Conservation (phyloP, 2,888 invertebrate species). For the Synanthedon andrenaeformis region DNA sequence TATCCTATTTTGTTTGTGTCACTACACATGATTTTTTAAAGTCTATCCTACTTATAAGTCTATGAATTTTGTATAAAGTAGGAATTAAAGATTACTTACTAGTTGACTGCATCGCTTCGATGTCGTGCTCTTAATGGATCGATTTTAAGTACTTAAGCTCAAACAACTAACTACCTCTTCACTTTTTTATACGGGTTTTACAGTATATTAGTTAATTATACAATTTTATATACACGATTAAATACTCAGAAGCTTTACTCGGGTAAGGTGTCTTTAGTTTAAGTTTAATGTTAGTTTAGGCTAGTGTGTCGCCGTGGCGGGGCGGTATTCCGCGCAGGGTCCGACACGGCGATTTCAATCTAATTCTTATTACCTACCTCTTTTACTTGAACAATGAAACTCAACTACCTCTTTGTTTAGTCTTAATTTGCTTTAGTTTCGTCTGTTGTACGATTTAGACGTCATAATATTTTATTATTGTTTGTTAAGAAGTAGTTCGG, state of each 20-base stretch:
- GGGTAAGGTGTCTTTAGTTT: slow-evolving; percentile 59
- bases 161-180: slow-evolving; percentile 69
- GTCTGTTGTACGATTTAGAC: slow-evolving; percentile 49
- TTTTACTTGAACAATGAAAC: slow-evolving; percentile 24
- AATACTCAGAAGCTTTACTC: slow-evolving; percentile 71
- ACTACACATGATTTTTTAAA: too few relatives aligned
- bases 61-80: neutral
- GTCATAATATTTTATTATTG: slow-evolving; percentile 61
- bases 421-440: slow-evolving; percentile 52
- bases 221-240: slow-evolving; percentile 66
- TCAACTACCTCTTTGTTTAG: slow-evolving; percentile 69
- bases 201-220: slow-evolving; percentile 68
- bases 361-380: slow-evolving; percentile 35
- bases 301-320: slow-evolving; percentile 43
- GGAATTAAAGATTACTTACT: neutral
- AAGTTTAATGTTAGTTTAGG: slow-evolving; percentile 38
- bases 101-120: slow-evolving; percentile 22
- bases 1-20: too few relatives aligned
- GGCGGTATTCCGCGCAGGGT: slow-evolving; percentile 60
- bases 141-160: slow-evolving; percentile 68
- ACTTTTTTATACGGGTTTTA: slow-evolving; percentile 70
- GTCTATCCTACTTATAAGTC: too few relatives aligned
- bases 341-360: slow-evolving; percentile 43
- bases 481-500: slow-evolving; percentile 49
- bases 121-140: slow-evolving; percentile 50